phyloP scores from a whole-genome alignment of 2,888 invertebrate genomes.

The Plagiodera versicolora region DNA sequence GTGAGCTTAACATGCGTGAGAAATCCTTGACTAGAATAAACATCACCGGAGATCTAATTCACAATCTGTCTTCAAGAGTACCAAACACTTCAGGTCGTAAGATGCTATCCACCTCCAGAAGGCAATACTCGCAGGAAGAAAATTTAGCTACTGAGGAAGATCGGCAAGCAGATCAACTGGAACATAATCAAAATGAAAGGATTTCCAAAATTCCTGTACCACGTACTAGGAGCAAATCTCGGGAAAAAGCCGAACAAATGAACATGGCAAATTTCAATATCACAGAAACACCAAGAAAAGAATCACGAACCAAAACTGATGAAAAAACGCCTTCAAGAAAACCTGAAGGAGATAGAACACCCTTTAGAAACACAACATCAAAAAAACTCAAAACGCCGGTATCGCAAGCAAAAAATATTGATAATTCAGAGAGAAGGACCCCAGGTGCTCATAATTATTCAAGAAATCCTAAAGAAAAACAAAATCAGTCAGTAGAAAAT shows the following conservation, averaged over 20 bases:
- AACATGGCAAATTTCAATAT: background rate
- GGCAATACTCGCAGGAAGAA: background rate
- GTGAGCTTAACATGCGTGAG: too few relatives aligned
- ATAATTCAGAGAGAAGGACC: background rate
- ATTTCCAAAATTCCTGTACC: slow-evolving; percentile 7
- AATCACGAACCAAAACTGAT: background rate
- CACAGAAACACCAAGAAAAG: background rate
- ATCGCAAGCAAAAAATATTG: background rate
- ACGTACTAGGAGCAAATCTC: slow-evolving; percentile 10
- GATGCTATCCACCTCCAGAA: background rate
- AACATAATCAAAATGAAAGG: background rate
- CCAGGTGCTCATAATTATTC: background rate
- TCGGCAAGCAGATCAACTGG: too few relatives aligned
- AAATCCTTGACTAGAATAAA: background rate
- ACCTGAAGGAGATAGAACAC: background rate
- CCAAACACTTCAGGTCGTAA: too few relatives aligned
- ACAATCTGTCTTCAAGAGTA: background rate
- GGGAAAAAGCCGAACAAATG: slow-evolving; percentile 4
- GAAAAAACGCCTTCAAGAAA: too few relatives aligned
- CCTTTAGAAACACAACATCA: slow-evolving; percentile 3
- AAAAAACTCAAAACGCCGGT: background rate
- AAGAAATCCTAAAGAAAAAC: too few relatives aligned
- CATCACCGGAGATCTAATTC: background rate
- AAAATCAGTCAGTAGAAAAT: too few relatives aligned
- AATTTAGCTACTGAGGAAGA: background rate